Conservation (phyloP, 2,113 vertebrate species). For the Cheirogaleus medius region DNA sequence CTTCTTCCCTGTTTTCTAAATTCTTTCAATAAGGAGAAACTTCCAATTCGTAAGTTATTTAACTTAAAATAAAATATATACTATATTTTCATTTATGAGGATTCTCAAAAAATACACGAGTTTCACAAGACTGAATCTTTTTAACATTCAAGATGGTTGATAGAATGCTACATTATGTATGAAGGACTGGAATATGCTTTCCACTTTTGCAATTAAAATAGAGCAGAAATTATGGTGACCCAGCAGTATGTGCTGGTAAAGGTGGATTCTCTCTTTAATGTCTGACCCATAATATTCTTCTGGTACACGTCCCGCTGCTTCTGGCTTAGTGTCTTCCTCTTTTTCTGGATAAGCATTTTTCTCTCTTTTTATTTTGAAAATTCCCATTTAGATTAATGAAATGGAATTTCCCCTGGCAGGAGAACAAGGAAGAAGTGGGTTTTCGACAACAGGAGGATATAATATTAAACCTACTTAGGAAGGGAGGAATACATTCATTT, state of each 20-base stretch:
- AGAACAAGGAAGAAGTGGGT: slow-evolving; percentile 55
- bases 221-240: background rate
- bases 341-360: background rate
- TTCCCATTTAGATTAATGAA: slow-evolving; percentile 48
- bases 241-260: background rate
- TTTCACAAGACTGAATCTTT: background rate
- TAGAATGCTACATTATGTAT: slow-evolving; percentile 8
- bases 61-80: slow-evolving; percentile 24
- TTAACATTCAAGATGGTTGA: slow-evolving; percentile 16
- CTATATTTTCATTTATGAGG: background rate
- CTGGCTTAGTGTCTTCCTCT: background rate
- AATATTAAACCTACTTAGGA: slow-evolving; percentile 11
- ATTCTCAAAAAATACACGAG: background rate
- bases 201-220: slow-evolving; percentile 32
- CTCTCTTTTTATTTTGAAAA: slow-evolving; percentile 47
- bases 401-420: slow-evolving; percentile 45
- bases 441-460: slow-evolving; percentile 24
- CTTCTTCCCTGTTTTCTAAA: background rate
- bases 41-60: background rate
- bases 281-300: background rate
- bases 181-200: slow-evolving; percentile 7
- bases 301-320: background rate
- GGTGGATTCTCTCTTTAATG: background rate
- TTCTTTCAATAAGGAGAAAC: background rate
- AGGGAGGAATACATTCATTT: background rate